Conservation (phyloP, 1,140 invertebrate genomes). For the Calycopis cecrops region DNA sequence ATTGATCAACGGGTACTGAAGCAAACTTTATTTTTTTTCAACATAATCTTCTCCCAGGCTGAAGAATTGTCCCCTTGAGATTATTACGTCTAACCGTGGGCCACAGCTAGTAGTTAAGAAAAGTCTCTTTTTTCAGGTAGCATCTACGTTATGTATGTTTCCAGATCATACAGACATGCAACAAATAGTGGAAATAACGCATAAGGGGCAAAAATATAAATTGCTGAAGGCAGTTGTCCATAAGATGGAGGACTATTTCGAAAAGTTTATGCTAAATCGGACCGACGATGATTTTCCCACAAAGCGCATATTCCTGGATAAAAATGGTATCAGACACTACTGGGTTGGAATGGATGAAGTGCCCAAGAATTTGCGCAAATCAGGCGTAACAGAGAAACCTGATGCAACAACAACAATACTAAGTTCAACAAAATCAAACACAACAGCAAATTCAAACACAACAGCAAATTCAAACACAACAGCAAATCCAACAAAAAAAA, state of each 20-base stretch:
- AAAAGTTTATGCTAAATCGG: conserved; percentile 37
- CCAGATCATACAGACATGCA: conserved; percentile 46
- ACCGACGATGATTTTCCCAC: conserved; percentile 25
- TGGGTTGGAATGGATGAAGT: conserved; percentile 35
- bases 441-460: background rate
- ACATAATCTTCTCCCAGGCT: too few relatives aligned
- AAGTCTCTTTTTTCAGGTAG: conserved; percentile 25
- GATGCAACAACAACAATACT: background rate
- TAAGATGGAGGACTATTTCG: conserved; percentile 40
- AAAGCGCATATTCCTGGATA: conserved; percentile 38
- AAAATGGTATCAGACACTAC: conserved; percentile 43
- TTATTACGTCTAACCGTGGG: too few relatives aligned
- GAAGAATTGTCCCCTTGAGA: too few relatives aligned
- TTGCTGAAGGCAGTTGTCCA: conserved; percentile 43
- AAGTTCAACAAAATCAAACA: background rate
- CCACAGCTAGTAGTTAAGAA: too few relatives aligned
- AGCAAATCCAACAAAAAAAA: too few relatives aligned
- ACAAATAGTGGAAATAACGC: conserved; percentile 39
- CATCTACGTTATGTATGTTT: conserved; percentile 27
- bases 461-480: too few relatives aligned
- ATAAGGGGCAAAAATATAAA: conserved; percentile 44
- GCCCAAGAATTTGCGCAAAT: conserved; percentile 33
- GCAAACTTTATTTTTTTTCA: too few relatives aligned
- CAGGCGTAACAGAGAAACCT: conserved; percentile 15
- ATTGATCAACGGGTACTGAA: too few relatives aligned